Base-by-base conservation (phyloP, 1,140 invertebrate species). In the Drosophila navojoa region DNA sequence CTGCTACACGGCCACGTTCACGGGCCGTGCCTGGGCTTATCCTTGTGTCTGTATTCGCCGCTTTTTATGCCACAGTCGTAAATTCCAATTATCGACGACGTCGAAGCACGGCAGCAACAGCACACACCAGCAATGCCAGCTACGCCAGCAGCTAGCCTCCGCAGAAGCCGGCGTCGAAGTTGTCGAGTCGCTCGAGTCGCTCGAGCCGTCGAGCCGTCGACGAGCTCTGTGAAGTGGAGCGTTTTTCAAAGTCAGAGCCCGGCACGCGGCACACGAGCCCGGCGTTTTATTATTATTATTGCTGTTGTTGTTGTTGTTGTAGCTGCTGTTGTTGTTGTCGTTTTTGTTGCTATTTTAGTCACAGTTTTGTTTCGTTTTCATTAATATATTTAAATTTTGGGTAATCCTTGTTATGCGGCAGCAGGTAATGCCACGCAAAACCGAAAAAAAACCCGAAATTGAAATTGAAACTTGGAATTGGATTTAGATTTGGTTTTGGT, bases 71-170 rank as follows among this genome's bases (percentile, higher is more conserved):
- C 80, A 84, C 80, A 87, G 84, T 87, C 84, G 84, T 87, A 87
- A 87, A 87, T 89, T 87, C 84, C 84, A 87, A 87, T 87, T 87
- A 87, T 87, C 84, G 84, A 87, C 84, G 55, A 87, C 76, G 84
- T 87, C 79, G 76, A 73, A 80, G 69, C 82, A 87, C 81, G 81
- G 81, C 63, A 67, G 68, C 52, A 7, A 1, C 42, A 38, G 22
- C 35, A 15, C 13, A 29, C 27, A 29, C 27, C 19, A 22, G 19
- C 19, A 22, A 2, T 22, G 1, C 19, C 19, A 22, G 19, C 19
- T 1, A n/a, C 49, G 59, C 54, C 16, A 32, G 15, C 27, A 75
- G 44, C 59, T 15, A 57, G 80, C 75, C 69, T 53, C 62, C 62
- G 38, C 53, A 62, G 67, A 57, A 66, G 59, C 58, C 50, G 62